These are phyloP conservation scores for Hemibagrus guttatus DNA, from an alignment of 2,797 vertebrate species.

Conservation along the genomic window DNA sequence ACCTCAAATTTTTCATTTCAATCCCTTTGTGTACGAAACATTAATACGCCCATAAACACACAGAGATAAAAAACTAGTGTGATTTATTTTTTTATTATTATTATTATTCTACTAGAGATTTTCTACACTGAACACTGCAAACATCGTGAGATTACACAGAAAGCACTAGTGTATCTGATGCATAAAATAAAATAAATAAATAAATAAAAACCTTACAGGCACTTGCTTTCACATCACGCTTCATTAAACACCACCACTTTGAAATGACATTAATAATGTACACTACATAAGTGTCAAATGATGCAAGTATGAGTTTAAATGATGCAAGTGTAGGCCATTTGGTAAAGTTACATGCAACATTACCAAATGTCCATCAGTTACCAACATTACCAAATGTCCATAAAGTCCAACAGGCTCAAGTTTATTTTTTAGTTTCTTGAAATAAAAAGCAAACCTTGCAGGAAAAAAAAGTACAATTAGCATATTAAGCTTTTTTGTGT, in stretches of 20 bases:
- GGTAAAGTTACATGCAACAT: constrained; percentile 37
- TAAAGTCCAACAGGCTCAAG: background rate
- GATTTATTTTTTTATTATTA: background rate
- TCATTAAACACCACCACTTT: constrained; percentile 29
- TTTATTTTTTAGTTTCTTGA: background rate
- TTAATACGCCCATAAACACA: background rate
- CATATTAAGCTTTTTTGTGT: background rate
- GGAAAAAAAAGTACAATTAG: background rate
- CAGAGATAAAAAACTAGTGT: background rate
- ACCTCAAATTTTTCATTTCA: background rate
- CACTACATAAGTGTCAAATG: constrained; percentile 36
- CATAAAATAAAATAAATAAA: background rate
- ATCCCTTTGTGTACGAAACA: background rate
- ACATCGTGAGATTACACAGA: constrained; percentile 1
- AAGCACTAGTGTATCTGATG: background rate
- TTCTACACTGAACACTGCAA: background rate
- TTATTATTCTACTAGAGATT: background rate
- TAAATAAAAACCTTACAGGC: background rate
- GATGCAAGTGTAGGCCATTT: constrained; percentile 25
- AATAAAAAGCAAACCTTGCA: background rate
- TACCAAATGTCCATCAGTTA: constrained; percentile 34
- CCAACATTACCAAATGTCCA: constrained; percentile 23
- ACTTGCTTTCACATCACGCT: constrained; percentile 9
- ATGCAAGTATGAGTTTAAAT: constrained; percentile 33
- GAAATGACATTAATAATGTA: constrained; percentile 33